These are phyloP conservation scores for Itoplectis maculator DNA, from an alignment of 2,888 invertebrate species.

Conservation along the genomic window DNA sequence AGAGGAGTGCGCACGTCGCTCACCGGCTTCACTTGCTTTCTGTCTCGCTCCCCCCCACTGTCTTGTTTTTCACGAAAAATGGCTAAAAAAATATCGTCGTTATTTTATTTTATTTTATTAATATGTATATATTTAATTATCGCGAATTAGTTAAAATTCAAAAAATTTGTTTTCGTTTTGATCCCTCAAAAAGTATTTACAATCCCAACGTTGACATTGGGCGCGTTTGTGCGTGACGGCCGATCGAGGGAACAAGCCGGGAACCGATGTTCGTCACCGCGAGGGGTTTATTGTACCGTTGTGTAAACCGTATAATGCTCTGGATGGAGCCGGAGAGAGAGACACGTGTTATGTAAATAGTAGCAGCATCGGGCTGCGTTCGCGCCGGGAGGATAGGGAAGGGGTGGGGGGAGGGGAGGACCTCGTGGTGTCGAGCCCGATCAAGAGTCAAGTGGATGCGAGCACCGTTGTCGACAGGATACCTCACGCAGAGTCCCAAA, in stretches of 20 bases:
- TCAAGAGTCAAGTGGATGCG: constrained; percentile 64
- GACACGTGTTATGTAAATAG: constrained; percentile 66
- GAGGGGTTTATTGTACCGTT: constrained; percentile 54
- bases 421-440: constrained; percentile 52
- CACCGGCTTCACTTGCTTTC: constrained; percentile 43
- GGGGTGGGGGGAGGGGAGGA: neutral
- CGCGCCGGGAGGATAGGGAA: neutral
- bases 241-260: constrained; percentile 19
- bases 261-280: constrained; percentile 45
- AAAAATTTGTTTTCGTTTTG: neutral
- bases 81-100: neutral
- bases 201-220: neutral
- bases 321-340: constrained; percentile 21
- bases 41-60: constrained; percentile 6
- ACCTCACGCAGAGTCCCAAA: constrained; percentile 28
- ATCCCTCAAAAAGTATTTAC: neutral
- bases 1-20: constrained; percentile 47
- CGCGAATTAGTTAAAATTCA: too few relatives aligned
- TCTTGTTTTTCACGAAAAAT: constrained; percentile 6
- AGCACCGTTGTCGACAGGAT: constrained; percentile 40
- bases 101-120: too few relatives aligned
- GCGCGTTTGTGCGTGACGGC: neutral
- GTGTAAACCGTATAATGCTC: constrained; percentile 40
- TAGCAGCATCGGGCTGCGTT: neutral
- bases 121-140: too few relatives aligned